phyloP scores from a whole-genome alignment of 2,888 invertebrate species.

The Galeopsomyia nigrocyanea region DNA sequence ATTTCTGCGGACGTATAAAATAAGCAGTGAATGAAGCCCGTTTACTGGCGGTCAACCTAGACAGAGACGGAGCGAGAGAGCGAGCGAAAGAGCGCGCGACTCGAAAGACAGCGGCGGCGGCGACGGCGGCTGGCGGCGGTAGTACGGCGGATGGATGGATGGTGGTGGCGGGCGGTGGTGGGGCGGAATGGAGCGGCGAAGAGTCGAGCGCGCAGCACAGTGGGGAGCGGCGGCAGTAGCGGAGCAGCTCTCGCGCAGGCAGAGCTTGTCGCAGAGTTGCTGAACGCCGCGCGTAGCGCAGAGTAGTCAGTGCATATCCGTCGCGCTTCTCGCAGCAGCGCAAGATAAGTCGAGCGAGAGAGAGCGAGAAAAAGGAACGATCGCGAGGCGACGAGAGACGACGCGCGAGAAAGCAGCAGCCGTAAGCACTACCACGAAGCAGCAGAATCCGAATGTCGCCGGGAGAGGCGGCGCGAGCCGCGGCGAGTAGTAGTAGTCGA shows the following conservation, averaged over 20 bases:
- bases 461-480: neutral
- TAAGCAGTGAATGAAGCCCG: slow-evolving; percentile 69
- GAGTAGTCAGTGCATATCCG: neutral
- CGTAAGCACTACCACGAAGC: neutral
- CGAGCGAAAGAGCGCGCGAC: neutral
- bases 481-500: neutral
- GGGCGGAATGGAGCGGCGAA: slow-evolving; percentile 41
- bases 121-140: slow-evolving; percentile 1
- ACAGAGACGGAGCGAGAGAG: slow-evolving; percentile 57
- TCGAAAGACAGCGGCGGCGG: slow-evolving; percentile 11
- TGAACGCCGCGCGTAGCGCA: slow-evolving; percentile 23
- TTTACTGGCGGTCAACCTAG: slow-evolving; percentile 61
- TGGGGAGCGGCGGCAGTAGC: slow-evolving; percentile 50
- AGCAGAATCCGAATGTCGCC: neutral
- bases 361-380: slow-evolving; percentile 20
- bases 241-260: slow-evolving; percentile 49
- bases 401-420: neutral
- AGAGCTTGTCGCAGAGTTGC: slow-evolving; percentile 33
- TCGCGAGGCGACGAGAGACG: neutral
- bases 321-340: neutral
- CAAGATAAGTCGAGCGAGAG: slow-evolving; percentile 41
- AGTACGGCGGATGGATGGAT: slow-evolving; percentile 36
- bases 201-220: slow-evolving; percentile 28
- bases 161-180: slow-evolving; percentile 37
- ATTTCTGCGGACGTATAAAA: slow-evolving; percentile 68